A percentile compares a stretch with the other conserved stretches of the same genome.
Conservation (phyloP, 2,113 vertebrate genomes). For the Callipepla squamata region DNA sequence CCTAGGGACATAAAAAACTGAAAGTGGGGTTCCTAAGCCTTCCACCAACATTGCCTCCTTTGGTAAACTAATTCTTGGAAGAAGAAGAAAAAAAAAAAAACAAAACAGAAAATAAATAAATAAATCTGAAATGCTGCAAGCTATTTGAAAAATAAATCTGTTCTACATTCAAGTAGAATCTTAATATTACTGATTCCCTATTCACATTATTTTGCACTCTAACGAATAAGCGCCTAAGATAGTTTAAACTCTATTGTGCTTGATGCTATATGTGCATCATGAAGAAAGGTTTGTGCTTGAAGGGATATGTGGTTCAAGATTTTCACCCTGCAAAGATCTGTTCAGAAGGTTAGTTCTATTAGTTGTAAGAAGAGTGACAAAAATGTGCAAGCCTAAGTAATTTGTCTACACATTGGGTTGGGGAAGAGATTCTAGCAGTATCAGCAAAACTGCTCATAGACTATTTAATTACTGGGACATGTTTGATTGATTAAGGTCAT, state of each 20-base stretch:
- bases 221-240: background rate
- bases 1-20: fast-evolving
- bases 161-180: background rate
- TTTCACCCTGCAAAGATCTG: background rate
- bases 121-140: background rate
- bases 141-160: background rate
- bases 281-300: background rate
- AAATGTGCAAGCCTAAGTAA: background rate
- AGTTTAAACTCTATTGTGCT: background rate
- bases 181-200: background rate
- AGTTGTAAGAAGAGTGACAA: background rate
- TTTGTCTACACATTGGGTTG: background rate
- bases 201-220: background rate
- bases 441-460: background rate
- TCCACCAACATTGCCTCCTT: background rate
- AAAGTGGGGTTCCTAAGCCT: background rate
- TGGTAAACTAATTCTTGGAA: background rate
- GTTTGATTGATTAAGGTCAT: background rate
- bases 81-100: too few species aligned
- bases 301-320: background rate
- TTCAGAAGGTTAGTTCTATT: background rate
- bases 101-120: background rate
- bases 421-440: background rate
- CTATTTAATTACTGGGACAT: background rate
- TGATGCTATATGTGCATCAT: background rate